Percentiles rank a stretch among this genome's conserved stretches.
These are phyloP conservation scores for Balanococcus diminutus DNA, from an alignment of 2,888 invertebrate genomes.

Conservation along the genomic window DNA sequence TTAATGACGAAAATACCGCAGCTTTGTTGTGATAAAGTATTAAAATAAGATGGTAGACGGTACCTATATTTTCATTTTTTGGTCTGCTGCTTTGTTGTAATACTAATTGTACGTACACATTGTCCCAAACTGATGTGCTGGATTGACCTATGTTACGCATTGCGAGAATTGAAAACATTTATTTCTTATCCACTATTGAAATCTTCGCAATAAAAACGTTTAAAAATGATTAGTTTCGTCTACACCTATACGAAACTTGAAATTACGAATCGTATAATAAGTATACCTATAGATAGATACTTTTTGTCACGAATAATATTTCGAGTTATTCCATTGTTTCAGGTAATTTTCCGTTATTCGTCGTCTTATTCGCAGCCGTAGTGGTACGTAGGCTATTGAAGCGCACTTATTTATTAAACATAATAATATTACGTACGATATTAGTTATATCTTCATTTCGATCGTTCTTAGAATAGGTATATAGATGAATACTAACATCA, in stretches of 20 bases:
- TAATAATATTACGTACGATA: neutral
- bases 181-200: neutral
- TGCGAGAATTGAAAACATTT: neutral
- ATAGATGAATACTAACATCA: neutral
- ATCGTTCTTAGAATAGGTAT: too few relatives aligned
- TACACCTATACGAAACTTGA: neutral
- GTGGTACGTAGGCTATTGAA: neutral
- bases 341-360: neutral
- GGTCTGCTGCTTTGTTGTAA: too few relatives aligned
- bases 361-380: neutral
- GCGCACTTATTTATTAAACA: neutral
- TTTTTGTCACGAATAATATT: too few relatives aligned
- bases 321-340: neutral
- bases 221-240: neutral
- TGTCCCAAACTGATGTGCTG: too few relatives aligned
- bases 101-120: too few relatives aligned
- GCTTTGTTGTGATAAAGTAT: too few relatives aligned
- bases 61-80: too few relatives aligned
- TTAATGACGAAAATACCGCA: too few relatives aligned
- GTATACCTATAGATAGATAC: too few relatives aligned
- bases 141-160: too few relatives aligned
- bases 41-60: too few relatives aligned
- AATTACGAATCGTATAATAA: too few relatives aligned
- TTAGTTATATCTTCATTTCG: neutral
- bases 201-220: neutral